phyloP scores from a whole-genome alignment of 2,797 vertebrate genomes.

The Oceanodroma leucorhoa region DNA sequence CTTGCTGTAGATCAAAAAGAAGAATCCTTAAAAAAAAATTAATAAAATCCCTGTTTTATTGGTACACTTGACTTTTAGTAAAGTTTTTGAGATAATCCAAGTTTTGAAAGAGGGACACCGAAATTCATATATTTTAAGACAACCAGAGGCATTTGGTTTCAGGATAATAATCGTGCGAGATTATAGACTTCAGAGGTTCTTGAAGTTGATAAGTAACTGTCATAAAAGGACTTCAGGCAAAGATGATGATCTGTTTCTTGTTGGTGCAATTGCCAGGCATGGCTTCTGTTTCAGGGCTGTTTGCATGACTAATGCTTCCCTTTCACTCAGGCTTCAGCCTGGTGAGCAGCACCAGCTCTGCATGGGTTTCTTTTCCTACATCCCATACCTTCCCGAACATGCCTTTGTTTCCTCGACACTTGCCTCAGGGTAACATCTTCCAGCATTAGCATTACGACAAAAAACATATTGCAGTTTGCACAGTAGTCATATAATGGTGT shows the following conservation, averaged over 20 bases:
- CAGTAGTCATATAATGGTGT: neutral
- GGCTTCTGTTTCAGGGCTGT: conserved; percentile 11
- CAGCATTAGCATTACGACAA: neutral
- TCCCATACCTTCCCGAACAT: neutral
- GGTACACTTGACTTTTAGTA: neutral
- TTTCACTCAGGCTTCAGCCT: neutral
- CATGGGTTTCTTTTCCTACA: neutral
- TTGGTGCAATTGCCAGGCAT: neutral
- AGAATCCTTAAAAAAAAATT: neutral
- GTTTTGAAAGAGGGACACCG: neutral
- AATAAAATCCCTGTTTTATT: neutral
- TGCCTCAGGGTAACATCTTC: neutral
- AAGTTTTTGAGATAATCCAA: neutral
- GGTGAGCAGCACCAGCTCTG: neutral
- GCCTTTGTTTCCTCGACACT: neutral
- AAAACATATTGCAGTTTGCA: neutral
- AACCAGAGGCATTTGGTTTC: neutral
- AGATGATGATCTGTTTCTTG: conserved; percentile 6
- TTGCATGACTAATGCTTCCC: neutral
- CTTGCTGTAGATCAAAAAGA: conserved; percentile 6
- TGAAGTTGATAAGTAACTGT: neutral
- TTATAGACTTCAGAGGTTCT: conserved; percentile 19
- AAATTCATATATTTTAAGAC: neutral
- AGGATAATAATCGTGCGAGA: neutral
- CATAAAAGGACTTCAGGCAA: neutral